Conservation (phyloP, 1,140 invertebrate genomes). For the Watersipora subatra region DNA sequence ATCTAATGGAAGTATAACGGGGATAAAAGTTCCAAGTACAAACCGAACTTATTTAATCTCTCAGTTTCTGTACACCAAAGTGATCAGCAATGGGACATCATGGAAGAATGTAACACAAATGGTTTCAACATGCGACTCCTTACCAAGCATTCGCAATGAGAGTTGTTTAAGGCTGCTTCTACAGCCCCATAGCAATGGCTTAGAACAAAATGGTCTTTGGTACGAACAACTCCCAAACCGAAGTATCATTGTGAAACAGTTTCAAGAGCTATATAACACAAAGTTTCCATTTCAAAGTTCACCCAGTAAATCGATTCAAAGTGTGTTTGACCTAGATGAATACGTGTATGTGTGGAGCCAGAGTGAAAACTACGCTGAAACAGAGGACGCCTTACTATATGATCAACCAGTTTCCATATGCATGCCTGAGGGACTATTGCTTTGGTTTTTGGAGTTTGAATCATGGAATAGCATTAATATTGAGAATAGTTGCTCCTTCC, state of each 20-base stretch:
- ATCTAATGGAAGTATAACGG: not conserved
- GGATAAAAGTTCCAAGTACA: not conserved
- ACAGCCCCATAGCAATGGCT: not conserved
- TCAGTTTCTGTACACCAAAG: not conserved
- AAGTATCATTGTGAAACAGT: not conserved
- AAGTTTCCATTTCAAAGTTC: not conserved
- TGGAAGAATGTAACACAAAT: not conserved
- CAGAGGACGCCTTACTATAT: not conserved
- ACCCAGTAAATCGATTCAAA: not conserved
- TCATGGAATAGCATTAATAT: not conserved
- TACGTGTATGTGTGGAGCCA: not conserved
- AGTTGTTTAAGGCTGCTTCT: not conserved
- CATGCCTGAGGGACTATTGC: not conserved
- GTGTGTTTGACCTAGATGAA: not conserved
- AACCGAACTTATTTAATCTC: not conserved
- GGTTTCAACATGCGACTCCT: not conserved
- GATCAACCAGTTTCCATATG: not conserved
- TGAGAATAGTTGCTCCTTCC: not conserved
- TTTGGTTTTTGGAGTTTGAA: not conserved
- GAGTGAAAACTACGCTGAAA: not conserved
- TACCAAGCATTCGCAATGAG: not conserved
- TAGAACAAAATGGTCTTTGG: not conserved
- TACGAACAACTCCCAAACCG: not conserved
- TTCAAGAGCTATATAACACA: not conserved
- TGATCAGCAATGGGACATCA: not conserved